Evolutionary conservation across 2,797 vertebrate genomes (phyloP), one percentile per base, ranked within the genome.

Genomic region (Microctenopoma lineatum): DNA sequence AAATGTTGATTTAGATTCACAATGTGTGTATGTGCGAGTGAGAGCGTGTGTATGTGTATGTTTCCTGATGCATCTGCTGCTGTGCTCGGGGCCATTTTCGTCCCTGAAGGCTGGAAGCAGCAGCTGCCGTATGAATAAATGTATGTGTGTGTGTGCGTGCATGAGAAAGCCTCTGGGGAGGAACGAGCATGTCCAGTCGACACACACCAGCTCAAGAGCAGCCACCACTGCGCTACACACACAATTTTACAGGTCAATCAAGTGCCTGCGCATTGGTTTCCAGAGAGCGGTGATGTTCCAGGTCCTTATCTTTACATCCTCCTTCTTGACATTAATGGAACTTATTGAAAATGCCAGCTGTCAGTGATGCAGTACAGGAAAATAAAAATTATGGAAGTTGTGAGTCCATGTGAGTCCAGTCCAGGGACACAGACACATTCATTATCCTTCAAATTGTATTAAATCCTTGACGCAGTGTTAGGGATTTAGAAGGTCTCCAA

Each of bases 111-210:
- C 66, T 62, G 61, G 67, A 27, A 21, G 70, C 73, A 87, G 83
- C 88, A 91, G 88, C 84, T 91, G 90, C 75, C 81, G 61, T 77
- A 79, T 87, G 84, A 84, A 87, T 88, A 79, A 80, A 81, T 46
- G 65, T 79, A 25, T 79, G 66, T 61, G 54, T 61, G 54, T 21
- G 21, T 68, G 53, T 70, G 21, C 21, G 57, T 70, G 73, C 66
- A 57, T 59, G 52, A 56, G 26, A 70, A 76, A 52, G 79, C 84
- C 75, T 80, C 61, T 75, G 86, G 87, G 88, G 88, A 50, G 83
- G 71, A 61, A 77, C 57, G 57, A 59, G 77, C 66, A 79, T 74
- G 83, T 90, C 84, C 87, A 87, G 84, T 67, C 80, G 36, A 5
- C 29, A 81, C 29, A 81, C 82, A 91, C 89, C 91, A 88, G 89